Conservation (phyloP, 1,140 invertebrate genomes). For the Bathynomus jamesi region DNA sequence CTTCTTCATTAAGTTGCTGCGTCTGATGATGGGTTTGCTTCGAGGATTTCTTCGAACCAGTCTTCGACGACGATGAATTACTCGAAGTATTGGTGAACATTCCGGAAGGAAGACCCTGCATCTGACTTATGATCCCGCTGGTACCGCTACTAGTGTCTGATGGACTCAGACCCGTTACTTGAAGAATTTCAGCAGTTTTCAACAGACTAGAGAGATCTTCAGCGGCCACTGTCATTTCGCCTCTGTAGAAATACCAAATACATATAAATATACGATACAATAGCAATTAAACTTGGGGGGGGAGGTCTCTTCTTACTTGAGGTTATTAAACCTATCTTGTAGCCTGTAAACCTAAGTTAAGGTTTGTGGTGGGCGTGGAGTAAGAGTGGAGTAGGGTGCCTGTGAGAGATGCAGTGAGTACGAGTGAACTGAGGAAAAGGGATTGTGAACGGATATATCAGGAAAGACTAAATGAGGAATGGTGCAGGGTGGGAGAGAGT, state of each 20-base stretch:
- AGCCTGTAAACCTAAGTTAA: no score
- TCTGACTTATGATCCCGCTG: neutral
- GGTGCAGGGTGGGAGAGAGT: no score
- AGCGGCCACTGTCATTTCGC: slow-evolving; percentile 27
- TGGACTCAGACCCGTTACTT: slow-evolving; percentile 20
- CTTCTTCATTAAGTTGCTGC: neutral
- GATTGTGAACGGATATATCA: no score
- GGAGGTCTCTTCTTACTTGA: neutral
- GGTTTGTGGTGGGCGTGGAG: no score
- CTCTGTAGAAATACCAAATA: slow-evolving; percentile 10
- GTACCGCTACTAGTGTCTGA: neutral
- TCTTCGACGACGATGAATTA: neutral
- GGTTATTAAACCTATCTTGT: no score
- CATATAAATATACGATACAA: no score
- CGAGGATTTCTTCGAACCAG: neutral
- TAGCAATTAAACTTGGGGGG: no score
- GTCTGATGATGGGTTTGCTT: neutral
- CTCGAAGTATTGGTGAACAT: neutral
- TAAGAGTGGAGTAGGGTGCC: no score
- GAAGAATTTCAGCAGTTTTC: slow-evolving; percentile 26
- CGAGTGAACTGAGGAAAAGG: no score
- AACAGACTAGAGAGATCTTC: slow-evolving; percentile 18
- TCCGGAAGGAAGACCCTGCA: slow-evolving; percentile 1
- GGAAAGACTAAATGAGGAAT: no score
- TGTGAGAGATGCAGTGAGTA: no score